Conservation (phyloP, 2,113 vertebrate species). For the Mustelus asterias region DNA sequence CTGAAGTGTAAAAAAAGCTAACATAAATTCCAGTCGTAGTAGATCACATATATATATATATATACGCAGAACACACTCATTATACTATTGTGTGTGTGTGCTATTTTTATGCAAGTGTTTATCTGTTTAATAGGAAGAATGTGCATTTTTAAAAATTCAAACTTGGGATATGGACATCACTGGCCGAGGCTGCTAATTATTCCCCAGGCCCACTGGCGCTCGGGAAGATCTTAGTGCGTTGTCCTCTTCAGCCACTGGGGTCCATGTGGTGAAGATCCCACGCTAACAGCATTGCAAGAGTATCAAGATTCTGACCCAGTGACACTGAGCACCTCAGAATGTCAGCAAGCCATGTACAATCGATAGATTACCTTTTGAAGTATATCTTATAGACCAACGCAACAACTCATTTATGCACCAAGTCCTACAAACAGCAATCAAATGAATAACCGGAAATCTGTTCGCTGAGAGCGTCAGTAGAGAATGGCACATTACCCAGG, state of each 20-base stretch:
- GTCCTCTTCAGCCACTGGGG: background rate
- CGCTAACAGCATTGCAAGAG: too few relatives aligned
- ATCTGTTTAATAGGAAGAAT: background rate
- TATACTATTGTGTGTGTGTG: background rate
- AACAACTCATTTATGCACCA: background rate
- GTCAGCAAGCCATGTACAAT: background rate
- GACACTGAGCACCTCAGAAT: background rate
- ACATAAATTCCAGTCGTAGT: background rate
- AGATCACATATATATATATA: background rate
- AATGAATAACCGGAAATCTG: background rate
- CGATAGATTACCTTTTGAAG: background rate
- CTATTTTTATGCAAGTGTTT: background rate
- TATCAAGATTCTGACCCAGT: background rate
- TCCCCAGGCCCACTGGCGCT: background rate
- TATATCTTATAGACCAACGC: background rate
- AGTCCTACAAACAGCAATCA: background rate
- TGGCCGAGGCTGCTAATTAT: background rate
- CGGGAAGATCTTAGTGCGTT: background rate
- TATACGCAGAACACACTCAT: background rate
- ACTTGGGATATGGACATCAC: too few relatives aligned
- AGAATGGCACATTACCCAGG: background rate
- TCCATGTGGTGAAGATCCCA: background rate
- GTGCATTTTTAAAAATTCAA: background rate
- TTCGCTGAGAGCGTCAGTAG: background rate
- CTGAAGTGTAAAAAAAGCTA: background rate